phyloP scores from a whole-genome alignment of 1,140 invertebrate genomes.

The Sycophaga agraensis region DNA sequence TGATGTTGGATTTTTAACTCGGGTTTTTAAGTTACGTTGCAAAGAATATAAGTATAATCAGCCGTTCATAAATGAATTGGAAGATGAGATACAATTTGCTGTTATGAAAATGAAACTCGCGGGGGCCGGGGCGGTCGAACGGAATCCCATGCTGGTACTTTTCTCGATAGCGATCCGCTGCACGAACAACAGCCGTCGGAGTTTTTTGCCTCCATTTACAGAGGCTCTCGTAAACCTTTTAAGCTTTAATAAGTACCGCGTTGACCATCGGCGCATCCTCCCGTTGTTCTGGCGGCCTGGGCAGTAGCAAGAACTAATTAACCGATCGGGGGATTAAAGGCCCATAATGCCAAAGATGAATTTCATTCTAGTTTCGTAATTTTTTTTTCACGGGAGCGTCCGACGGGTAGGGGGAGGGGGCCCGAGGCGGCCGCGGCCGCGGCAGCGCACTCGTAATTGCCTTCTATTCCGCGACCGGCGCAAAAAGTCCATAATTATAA shows the following conservation, averaged over 20 bases:
- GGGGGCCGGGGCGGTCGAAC: no score
- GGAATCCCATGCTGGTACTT: no score
- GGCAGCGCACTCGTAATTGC: no score
- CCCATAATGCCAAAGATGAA: constrained; percentile 6
- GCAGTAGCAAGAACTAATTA: constrained; percentile 19
- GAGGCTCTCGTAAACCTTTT: constrained; percentile 6
- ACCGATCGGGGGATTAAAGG: neutral
- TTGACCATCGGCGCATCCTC: neutral
- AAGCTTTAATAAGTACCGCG: constrained; percentile 13
- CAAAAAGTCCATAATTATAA: constrained; percentile 49
- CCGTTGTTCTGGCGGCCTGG: no score
- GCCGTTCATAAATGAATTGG: neutral
- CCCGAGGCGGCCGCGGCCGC: neutral
- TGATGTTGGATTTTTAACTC: no score
- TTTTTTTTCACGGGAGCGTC: neutral
- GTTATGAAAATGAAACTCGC: neutral
- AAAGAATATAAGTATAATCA: no score
- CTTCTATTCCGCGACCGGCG: constrained; percentile 8
- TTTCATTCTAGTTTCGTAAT: constrained; percentile 7
- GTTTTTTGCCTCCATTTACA: constrained; percentile 14
- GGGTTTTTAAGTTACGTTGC: no score
- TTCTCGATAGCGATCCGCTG: no score
- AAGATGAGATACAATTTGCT: neutral
- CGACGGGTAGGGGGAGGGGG: no score
- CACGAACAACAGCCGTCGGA: no score